These are phyloP conservation scores for Chaetodon trifasciatus DNA, from an alignment of 2,797 vertebrate species.

Conservation along the genomic window DNA sequence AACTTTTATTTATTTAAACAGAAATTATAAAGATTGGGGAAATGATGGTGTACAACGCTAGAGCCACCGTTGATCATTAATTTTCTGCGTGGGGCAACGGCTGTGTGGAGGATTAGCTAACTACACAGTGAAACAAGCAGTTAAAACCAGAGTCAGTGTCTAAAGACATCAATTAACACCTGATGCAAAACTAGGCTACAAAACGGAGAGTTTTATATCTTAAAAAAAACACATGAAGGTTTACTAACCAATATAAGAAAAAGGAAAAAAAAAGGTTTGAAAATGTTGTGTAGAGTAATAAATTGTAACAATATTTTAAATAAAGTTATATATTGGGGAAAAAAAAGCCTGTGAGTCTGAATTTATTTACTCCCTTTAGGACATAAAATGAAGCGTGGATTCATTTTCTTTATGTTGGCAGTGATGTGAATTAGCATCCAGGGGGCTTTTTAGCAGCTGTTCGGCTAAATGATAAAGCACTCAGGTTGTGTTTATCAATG, in stretches of 20 bases:
- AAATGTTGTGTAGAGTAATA: conserved; percentile 95
- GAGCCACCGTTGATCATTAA: conserved; percentile 55
- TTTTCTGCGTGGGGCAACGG: conserved; percentile 38
- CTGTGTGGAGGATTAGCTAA: conserved; percentile 42
- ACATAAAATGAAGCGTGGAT: not conserved
- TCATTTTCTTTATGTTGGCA: conserved; percentile 4
- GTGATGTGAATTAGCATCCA: conserved; percentile 23
- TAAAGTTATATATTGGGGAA: conserved; percentile 96
- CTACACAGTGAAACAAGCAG: conserved; percentile 50
- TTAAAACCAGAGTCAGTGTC: conserved; percentile 63
- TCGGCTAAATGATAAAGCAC: conserved; percentile 41
- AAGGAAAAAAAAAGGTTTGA: conserved; percentile 82
- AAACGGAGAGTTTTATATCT: conserved; percentile 85
- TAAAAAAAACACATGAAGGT: conserved; percentile 80
- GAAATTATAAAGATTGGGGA: conserved; percentile 65
- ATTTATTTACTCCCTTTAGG: conserved; percentile 30
- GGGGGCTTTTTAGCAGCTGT: conserved; percentile 36
- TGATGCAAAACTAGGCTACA: conserved; percentile 65
- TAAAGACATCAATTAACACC: conserved; percentile 75
- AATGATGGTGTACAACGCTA: conserved; percentile 53
- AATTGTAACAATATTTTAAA: conserved; percentile 99
- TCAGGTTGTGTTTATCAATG: conserved; percentile 49
- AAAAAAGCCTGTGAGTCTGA: conserved; percentile 33
- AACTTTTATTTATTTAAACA: conserved; percentile 85
- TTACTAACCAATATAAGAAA: conserved; percentile 84